Evolutionary conservation across 2,888 invertebrate species (phyloP), one percentile per base, ranked within the genome.

Genomic region (Empis livida): DNA sequence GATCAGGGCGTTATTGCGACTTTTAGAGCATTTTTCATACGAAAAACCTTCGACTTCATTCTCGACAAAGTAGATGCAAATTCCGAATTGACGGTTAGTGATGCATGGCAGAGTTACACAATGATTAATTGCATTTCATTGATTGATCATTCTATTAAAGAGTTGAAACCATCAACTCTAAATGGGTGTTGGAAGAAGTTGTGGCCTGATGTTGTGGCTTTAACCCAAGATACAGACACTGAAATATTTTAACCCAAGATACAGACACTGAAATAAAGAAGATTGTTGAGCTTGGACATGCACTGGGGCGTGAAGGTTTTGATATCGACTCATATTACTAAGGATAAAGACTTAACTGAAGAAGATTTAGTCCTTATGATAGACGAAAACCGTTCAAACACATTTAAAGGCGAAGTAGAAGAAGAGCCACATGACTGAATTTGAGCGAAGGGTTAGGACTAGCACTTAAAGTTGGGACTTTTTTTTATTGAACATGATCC

Each of bases 1-100:
- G 42, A 48, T 30, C 48, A 48, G 42, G 31, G 45, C 8, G 44
- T 48, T 13, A 48, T 48, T 23, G 23, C 43, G 8, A 47, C 43
- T 14, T 47, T 48, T 43, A 48, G 42, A 45, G 32, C 20, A 15
- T 37, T 41, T 27, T 48, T 39, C 40, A 44, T 48, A 41, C 40
- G 44, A 9, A 27, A 42, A 48, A 16, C 46, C 23, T 41, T 46
- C 31, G 46, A 42, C 27, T 23, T 30, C 23, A 39, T 45, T 39
- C 27, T 45, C 15, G 39, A 27, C 15, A 39, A 45, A 38, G 15
- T 45, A 20, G 45, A 39, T 45, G 23, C 23, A 14, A 39, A 23
- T 45, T 16, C 23, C 17, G 20, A 30, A 37, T 14, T 44, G 20
- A 38, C 45, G 9, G 23, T 45, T 14, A 20, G 27, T 15, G 39